Percentiles rank a stretch among this genome's conserved stretches.
Conservation (phyloP, 2,113 vertebrate genomes). For the Motacilla alba region DNA sequence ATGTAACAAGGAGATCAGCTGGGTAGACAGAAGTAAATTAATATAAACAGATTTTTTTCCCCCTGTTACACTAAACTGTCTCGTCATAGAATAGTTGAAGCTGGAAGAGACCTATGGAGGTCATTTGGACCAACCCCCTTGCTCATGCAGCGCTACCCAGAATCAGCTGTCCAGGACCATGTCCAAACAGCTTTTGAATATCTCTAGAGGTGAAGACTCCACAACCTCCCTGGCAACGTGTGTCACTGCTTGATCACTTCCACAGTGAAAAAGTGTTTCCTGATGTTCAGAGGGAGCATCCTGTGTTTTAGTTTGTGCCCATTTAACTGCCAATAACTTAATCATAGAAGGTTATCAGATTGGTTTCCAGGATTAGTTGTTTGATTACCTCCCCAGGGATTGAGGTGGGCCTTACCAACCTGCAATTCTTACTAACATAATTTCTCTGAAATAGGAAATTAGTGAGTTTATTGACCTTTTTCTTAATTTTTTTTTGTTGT, state of each 20-base stretch:
- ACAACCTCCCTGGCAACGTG: neutral
- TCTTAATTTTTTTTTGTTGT: neutral
- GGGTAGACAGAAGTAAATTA: neutral
- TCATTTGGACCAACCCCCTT: neutral
- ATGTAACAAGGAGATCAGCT: neutral
- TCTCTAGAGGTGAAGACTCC: neutral
- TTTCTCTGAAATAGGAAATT: neutral
- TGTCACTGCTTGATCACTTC: neutral
- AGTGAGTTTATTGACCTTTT: neutral
- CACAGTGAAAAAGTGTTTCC: neutral
- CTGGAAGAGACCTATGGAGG: neutral
- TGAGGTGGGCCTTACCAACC: neutral
- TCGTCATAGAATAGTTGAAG: neutral
- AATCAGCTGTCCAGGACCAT: neutral
- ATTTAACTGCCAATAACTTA: neutral
- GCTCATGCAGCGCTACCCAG: neutral
- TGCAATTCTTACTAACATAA: neutral
- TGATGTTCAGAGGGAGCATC: neutral
- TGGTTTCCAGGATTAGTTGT: neutral
- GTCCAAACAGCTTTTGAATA: neutral
- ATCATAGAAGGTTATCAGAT: neutral
- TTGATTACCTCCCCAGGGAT: neutral
- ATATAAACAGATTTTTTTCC: neutral
- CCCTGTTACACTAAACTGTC: neutral
- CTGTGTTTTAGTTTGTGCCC: neutral